Base-by-base conservation (phyloP, 2,113 vertebrate species). In the Xenus cinereus region DNA sequence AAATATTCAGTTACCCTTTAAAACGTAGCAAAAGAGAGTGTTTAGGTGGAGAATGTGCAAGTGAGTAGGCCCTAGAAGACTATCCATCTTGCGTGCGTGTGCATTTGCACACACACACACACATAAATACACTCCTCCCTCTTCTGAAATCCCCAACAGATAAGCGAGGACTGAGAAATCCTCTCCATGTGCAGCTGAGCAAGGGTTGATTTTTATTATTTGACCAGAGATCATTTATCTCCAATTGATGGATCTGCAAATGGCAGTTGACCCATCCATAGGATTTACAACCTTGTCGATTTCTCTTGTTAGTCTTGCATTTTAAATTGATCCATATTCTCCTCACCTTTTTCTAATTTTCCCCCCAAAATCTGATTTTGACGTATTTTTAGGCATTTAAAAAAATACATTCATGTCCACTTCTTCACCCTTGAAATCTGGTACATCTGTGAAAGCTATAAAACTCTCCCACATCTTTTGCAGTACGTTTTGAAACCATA, bases 21-120 rank as follows among this genome's bases (percentile, higher is more conserved):
- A 90, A 88, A 56, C 60, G 33, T 51, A 64, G 48, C 26, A 35
- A 53, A 59, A 73, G 35, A 73, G 39, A 45, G 23, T 73, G 18
- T 56, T 7, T 72, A 79, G 37, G 4, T 82, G 43, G 28, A 54
- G 71, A 72, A 71, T 4, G 9, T 62, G 33, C 63, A 60, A 37
- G 35, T 37, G 43, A 43, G 33, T 26, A 60, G 63, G 15, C 35
- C 12, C 5, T 69, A 30, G 48, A 68, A 85, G 51, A 18, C 22
- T 27, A 0, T 35, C 22, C 14, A 2, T 53, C n/a, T 60, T 26
- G 7, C 6, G 4, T 33, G 32, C 10, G 2, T 6, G 39, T 35
- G 37, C 4, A 2, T 72, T 77, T 48, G 51, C 37, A 11, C 33
- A 26, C 16, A 43, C 9, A 27, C 26, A 28, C 10, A 20, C 0